phyloP scores from a whole-genome alignment of 2,888 invertebrate genomes.

The Cheilosia impressa region DNA sequence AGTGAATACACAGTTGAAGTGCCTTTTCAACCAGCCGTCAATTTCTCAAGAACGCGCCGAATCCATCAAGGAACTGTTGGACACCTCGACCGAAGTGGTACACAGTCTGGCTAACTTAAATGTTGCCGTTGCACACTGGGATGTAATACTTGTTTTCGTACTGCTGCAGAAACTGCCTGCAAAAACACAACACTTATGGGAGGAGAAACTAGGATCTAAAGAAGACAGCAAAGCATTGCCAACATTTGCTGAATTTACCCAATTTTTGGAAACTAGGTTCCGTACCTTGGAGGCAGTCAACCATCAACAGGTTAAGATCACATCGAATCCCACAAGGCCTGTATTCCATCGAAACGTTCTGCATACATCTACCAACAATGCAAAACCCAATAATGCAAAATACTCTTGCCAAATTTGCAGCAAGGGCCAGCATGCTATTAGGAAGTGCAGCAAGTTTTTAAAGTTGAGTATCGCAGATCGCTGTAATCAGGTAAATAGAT shows the following conservation, averaged over 20 bases:
- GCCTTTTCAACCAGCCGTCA: slow-evolving; percentile 1
- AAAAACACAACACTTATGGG: too few relatives aligned
- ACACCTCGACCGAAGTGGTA: background rate
- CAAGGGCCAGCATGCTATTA: slow-evolving; percentile 9
- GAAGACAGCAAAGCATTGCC: too few relatives aligned
- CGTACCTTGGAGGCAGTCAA: background rate
- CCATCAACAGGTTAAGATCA: background rate
- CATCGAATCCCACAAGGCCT: background rate
- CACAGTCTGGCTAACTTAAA: background rate
- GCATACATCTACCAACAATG: background rate
- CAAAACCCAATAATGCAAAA: background rate
- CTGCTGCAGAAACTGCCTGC: background rate
- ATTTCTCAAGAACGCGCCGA: slow-evolving; percentile 1
- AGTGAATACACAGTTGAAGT: background rate
- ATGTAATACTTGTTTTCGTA: background rate
- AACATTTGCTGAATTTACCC: too few relatives aligned
- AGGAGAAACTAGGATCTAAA: too few relatives aligned
- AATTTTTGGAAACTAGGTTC: background rate
- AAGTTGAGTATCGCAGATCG: background rate
- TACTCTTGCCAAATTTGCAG: slow-evolving; percentile 6
- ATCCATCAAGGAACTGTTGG: background rate
- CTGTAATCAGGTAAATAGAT: background rate
- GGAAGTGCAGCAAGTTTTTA: background rate
- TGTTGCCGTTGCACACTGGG: background rate
- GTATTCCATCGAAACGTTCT: background rate